phyloP scores from a whole-genome alignment of 37 sponge, comb jelly and placozoan genomes.

The Spongia lamella region DNA sequence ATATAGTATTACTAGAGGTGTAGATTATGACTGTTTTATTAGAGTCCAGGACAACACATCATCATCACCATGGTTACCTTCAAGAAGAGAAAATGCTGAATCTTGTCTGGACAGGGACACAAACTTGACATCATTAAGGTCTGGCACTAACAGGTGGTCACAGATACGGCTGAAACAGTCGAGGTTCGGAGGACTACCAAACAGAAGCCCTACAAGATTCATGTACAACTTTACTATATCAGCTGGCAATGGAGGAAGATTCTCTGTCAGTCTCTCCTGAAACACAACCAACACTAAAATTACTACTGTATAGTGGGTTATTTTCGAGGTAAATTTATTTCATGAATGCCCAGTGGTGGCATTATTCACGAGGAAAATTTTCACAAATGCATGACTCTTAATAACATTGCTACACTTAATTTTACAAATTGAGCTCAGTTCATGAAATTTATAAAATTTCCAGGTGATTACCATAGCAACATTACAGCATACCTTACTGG shows the following conservation, averaged over 20 bases:
- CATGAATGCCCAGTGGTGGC: background rate
- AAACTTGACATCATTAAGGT: constrained; percentile 62
- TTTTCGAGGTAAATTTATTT: background rate
- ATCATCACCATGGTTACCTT: no score
- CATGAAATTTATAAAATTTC: no score
- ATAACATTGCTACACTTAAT: no score
- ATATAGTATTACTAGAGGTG: background rate
- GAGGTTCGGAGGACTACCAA: constrained; percentile 48
- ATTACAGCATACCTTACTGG: constrained; percentile 58
- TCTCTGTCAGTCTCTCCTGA: constrained; percentile 65
- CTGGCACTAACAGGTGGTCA: constrained; percentile 67
- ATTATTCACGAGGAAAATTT: no score
- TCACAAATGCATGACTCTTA: no score
- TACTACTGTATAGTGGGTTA: no score
- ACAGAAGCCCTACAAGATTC: constrained; percentile 46
- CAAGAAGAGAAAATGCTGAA: constrained; percentile 37
- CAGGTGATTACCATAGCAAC: background rate
- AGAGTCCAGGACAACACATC: background rate
- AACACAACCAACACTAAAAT: background rate
- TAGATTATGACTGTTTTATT: background rate
- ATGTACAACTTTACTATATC: constrained; percentile 44
- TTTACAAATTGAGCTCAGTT: background rate
- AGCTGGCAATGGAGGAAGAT: constrained; percentile 43
- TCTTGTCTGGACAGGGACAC: constrained; percentile 35
- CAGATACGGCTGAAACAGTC: constrained; percentile 61